Evolutionary conservation across 2,797 vertebrate species (phyloP), one percentile per base, ranked within the genome.

Genomic region (Phataginus tetradactyla): DNA sequence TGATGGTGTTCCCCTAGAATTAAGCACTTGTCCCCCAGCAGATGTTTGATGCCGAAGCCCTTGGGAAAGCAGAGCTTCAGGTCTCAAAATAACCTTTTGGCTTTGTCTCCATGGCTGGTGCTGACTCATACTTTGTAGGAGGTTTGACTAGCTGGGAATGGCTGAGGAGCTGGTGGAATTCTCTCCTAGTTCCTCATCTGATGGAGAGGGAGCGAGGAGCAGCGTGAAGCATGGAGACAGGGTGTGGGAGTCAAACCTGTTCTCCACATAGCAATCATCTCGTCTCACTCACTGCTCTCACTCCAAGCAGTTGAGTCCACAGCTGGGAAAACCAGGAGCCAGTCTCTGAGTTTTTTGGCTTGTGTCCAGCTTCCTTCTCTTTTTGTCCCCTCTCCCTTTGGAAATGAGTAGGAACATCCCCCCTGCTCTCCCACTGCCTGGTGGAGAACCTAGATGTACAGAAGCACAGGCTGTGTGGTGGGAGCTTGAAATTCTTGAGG

Each of bases 161-260:
- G 81, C 90, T 71, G 71, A 90, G 88, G 84, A 90, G 85, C 87
- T 53, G 32, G 57, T 92, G 49, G 90, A 88, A 96, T 93, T 96
- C 94, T 86, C 92, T 95, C 51, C 94, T 91, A 66, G 86, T 77
- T 96, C 95, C 94, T 97, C 80, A 78, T 68, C 66, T 74, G 49
- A 53, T 45, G 32, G 69, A 86, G 90, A 96, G 96, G 93, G 78
- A 89, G 71, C 4, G 34, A 90, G 85, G 93, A 97, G 91, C 93
- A 75, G 85, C 94, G 92, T 4, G 17, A 42, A 96, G 95, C 89
- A 71, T 1, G 12, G 86, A 97, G 97, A 95, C 96, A 97, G 96
- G 97, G 96, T 95, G 97, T 97, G 96, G 97, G 97, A 97, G 97
- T 94, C 96, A 97, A 97, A 97, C 97, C 97, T 97, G 97, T 97